Conservation (phyloP, 2,888 invertebrate genomes). For the Piscicola geometra region DNA sequence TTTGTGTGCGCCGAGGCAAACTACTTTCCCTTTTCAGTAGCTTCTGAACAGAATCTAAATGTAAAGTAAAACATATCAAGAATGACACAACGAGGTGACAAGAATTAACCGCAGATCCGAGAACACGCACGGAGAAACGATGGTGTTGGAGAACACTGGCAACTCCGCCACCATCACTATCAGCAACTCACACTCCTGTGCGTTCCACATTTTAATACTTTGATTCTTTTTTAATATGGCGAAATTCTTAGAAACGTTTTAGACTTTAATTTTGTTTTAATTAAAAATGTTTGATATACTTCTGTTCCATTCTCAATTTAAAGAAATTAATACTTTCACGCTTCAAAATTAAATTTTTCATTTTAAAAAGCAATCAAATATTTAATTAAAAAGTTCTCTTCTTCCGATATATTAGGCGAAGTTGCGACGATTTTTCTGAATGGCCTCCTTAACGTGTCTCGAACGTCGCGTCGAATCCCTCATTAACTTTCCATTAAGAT, state of each 20-base stretch:
- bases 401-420: too few relatives aligned
- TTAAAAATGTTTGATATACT: too few relatives aligned
- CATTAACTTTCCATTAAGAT: too few relatives aligned
- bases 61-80: neutral
- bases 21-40: neutral
- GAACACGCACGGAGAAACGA: neutral
- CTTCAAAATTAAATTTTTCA: neutral
- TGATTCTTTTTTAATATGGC: too few relatives aligned
- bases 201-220: neutral
- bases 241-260: too few relatives aligned
- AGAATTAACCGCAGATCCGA: neutral
- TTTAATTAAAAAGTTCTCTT: too few relatives aligned
- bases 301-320: too few relatives aligned
- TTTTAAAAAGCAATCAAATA: too few relatives aligned
- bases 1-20: neutral
- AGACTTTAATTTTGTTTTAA: too few relatives aligned
- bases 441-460: too few relatives aligned
- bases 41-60: neutral
- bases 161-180: slow-evolving; percentile 30
- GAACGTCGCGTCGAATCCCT: too few relatives aligned
- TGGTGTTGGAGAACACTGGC: slow-evolving; percentile 33
- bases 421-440: too few relatives aligned
- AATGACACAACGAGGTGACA: neutral
- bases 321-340: neutral
- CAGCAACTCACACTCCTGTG: slow-evolving; percentile 34